phyloP scores from a whole-genome alignment of 2,888 invertebrate genomes.

The Stomorhina lunata region DNA sequence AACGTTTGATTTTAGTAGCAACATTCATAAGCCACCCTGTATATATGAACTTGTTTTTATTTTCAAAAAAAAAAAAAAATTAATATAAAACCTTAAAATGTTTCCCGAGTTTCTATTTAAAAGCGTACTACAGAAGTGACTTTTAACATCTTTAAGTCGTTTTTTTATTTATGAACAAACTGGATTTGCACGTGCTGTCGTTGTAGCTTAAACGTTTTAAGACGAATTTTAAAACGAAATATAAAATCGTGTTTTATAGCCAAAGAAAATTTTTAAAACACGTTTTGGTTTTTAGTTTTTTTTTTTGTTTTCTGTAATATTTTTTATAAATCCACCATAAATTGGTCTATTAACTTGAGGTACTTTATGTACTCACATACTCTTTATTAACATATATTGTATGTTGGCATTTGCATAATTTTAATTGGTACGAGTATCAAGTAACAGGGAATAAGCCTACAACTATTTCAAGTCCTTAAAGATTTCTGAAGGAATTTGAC shows the following conservation, averaged over 20 bases:
- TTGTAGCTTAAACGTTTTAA: not conserved
- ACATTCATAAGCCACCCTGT: no score
- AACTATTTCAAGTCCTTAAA: no score
- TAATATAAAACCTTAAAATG: not conserved
- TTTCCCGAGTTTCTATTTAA: not conserved
- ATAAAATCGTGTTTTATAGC: not conserved
- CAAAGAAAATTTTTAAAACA: not conserved
- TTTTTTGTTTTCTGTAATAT: not conserved
- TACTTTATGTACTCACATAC: not conserved
- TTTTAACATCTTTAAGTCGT: not conserved
- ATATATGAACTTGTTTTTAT: not conserved
- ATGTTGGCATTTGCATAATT: no score
- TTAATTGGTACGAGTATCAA: no score
- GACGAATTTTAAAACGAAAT: not conserved
- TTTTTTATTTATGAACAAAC: conserved; percentile 2
- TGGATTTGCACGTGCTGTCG: conserved; percentile 23
- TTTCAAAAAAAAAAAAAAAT: not conserved
- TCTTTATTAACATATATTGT: not conserved
- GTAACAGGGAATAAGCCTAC: no score
- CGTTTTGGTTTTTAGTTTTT: not conserved
- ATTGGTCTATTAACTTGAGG: not conserved
- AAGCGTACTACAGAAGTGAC: not conserved
- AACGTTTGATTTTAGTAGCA: no score
- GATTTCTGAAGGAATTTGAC: no score
- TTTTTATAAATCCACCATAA: not conserved